phyloP scores from a whole-genome alignment of 1,140 invertebrate genomes.

The Trichoplusia ni region DNA sequence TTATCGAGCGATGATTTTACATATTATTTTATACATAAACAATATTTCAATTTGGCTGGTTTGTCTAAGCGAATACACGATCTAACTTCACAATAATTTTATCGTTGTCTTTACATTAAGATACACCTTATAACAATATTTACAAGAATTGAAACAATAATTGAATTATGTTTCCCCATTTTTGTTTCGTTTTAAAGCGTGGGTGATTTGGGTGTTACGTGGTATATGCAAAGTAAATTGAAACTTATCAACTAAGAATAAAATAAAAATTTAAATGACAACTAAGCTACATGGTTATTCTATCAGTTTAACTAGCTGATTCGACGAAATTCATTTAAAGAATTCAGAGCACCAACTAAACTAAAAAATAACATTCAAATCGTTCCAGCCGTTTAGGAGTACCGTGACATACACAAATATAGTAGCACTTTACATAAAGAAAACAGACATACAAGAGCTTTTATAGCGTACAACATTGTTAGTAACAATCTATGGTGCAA shows the following conservation, averaged over 20 bases:
- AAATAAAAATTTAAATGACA: too few relatives aligned
- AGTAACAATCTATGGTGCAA: too few relatives aligned
- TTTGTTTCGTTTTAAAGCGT: conserved; percentile 51
- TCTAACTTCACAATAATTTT: conserved; percentile 39
- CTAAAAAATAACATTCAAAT: too few relatives aligned
- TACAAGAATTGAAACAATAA: conserved; percentile 65
- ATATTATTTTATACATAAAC: conserved; percentile 54
- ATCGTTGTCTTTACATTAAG: conserved; percentile 42
- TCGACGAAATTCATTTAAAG: too few relatives aligned
- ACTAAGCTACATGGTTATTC: too few relatives aligned
- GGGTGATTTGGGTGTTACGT: conserved; percentile 32
- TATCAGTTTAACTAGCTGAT: too few relatives aligned
- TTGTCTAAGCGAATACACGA: conserved; percentile 72
- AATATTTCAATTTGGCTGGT: conserved; percentile 71
- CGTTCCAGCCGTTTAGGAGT: too few relatives aligned
- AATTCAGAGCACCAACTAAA: too few relatives aligned
- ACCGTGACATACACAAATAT: too few relatives aligned
- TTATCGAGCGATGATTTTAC: conserved; percentile 72
- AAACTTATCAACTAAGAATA: background rate
- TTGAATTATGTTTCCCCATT: conserved; percentile 54
- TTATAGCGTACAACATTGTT: too few relatives aligned
- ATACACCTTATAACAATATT: conserved; percentile 60
- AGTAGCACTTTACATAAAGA: too few relatives aligned
- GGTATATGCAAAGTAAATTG: background rate
- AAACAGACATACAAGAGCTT: too few relatives aligned